Base-by-base conservation (phyloP, 1,140 invertebrate species). In the Drusus annulatus region DNA sequence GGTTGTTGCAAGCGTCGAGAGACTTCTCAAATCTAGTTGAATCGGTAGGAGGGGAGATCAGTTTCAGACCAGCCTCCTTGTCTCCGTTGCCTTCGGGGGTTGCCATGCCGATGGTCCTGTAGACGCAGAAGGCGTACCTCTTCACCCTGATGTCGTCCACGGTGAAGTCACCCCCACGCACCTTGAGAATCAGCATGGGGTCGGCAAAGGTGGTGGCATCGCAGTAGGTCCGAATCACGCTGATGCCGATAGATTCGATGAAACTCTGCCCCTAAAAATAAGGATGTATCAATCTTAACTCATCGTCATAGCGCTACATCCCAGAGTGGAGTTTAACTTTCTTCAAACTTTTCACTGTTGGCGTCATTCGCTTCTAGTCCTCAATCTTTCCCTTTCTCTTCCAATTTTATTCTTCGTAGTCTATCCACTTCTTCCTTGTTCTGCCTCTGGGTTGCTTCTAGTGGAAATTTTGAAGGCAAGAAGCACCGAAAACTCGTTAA, bases 51-150 rank as follows among this genome's bases (percentile, higher is more conserved):
- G 54, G 51, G 15, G 54, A 68, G 17, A 78, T 31, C 2, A 78
- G 19, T 19, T 62, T 36, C 31, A 81, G 31, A 15, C 63, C 65
- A n/a, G 31, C 31, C 36, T 81, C 80, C 50, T 73, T 78, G 56
- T 81, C 54, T 15, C 73, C 51, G n/a, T 73, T 62, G 3, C 65
- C 80, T 1, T 73, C 54, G 1, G 58, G 17, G 21, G 68, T 68
- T 3, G 76, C 69, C 5, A 81, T 19, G 8, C 25, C 31, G 10
- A 81, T 36, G 45, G 10, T 5, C 2, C 54, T 73, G 58, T 81
- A 81, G 1, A 78, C 54, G 65, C 80, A 81, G 68, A 31, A 81
- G 5, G 52, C 52, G 45, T 81, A 81, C 17, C 16, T 71, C 54
- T 78, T 77, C 16, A 81, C 31, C 21, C 73, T 17, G 7, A 28